phyloP scores from a whole-genome alignment of 1,140 invertebrate species.

The Aphis craccivora region DNA sequence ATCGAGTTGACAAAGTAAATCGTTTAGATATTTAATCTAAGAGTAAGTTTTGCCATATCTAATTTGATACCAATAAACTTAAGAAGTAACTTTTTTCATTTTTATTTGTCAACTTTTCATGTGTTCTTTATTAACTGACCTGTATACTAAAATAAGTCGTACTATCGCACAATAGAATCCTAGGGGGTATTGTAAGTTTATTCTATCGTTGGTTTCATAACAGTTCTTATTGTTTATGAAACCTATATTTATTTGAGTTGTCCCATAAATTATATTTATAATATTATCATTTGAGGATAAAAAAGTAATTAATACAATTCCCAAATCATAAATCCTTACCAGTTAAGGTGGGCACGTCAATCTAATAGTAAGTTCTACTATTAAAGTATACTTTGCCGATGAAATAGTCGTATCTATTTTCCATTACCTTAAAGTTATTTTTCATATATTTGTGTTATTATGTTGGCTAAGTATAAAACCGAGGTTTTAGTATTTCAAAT shows the following conservation, averaged over 20 bases:
- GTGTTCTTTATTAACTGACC: not conserved
- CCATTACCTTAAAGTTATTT: not conserved
- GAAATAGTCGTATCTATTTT: not conserved
- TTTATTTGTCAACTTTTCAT: not conserved
- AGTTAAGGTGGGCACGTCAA: not conserved
- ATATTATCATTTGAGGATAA: not conserved
- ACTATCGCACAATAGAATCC: not conserved
- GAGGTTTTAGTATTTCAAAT: not conserved
- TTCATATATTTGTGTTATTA: not conserved
- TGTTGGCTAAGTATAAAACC: not conserved
- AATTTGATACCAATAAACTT: not conserved
- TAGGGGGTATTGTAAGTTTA: not conserved
- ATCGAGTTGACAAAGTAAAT: not conserved
- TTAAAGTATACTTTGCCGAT: not conserved
- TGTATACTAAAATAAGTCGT: not conserved
- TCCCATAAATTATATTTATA: not conserved
- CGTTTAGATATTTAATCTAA: not conserved
- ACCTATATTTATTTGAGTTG: not conserved
- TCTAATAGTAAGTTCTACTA: not conserved
- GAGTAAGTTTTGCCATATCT: not conserved
- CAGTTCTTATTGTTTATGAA: not conserved
- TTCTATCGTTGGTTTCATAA: not conserved
- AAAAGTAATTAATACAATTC: not conserved
- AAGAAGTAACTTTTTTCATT: not conserved
- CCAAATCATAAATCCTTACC: not conserved